Conservation (phyloP, 1,140 invertebrate species). For the Drosophila sechellia region DNA sequence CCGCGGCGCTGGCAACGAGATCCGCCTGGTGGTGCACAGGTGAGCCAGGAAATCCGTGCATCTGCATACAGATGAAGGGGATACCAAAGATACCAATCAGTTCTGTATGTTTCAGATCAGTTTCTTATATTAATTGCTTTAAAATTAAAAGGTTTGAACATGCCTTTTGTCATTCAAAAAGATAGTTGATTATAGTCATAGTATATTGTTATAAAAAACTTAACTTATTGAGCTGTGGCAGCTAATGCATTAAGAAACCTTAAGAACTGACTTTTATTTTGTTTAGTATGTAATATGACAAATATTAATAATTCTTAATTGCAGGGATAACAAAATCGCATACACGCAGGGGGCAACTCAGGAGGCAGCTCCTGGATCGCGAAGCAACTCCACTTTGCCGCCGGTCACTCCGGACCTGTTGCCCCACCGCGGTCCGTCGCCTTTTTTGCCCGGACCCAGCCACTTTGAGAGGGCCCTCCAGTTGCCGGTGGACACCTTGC, state of each 20-base stretch:
- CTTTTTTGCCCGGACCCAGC: conserved; percentile 80
- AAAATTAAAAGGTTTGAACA: no score
- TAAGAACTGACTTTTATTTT: no score
- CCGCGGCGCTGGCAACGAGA: conserved; percentile 90
- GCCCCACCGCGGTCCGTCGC: conserved; percentile 78
- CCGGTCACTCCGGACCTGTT: conserved; percentile 59
- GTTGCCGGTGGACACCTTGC: conserved; percentile 79
- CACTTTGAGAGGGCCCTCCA: conserved; percentile 78
- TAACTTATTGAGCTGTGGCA: no score
- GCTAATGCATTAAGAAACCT: no score
- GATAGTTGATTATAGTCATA: no score
- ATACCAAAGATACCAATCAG: not conserved
- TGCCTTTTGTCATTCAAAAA: no score
- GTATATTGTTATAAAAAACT: no score
- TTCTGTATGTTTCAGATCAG: not conserved
- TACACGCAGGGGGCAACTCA: conserved; percentile 75
- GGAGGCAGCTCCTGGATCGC: conserved; percentile 49
- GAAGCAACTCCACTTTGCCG: conserved; percentile 66
- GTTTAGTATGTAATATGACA: no score
- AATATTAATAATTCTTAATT: not conserved
- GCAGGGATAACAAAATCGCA: conserved; percentile 82
- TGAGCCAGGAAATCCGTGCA: conserved; percentile 63
- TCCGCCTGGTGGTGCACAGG: conserved; percentile 88
- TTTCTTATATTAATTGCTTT: no score
- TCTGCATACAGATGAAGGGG: not conserved